phyloP scores from a whole-genome alignment of 2,797 vertebrate species.

The Myiotriccus ornatus region DNA sequence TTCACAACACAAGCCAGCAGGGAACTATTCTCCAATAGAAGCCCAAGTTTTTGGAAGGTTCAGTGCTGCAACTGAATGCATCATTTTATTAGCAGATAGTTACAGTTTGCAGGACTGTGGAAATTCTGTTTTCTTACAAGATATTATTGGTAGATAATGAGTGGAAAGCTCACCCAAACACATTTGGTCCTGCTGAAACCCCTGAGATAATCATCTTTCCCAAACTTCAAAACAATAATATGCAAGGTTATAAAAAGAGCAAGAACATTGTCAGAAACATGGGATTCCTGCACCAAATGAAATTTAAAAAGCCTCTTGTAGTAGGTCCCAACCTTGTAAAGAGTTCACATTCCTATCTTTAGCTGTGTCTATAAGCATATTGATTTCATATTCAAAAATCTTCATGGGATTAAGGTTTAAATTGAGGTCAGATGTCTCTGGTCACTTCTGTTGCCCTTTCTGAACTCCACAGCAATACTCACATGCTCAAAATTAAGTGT shows the following conservation, averaged over 20 bases:
- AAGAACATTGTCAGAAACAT: neutral
- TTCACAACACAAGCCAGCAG: slow-evolving; percentile 48
- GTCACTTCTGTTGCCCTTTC: slow-evolving; percentile 21
- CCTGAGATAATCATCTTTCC: slow-evolving; percentile 21
- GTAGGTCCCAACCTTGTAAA: neutral
- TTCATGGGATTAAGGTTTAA: slow-evolving; percentile 45
- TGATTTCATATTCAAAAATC: slow-evolving; percentile 48
- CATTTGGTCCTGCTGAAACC: neutral
- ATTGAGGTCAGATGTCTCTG: slow-evolving; percentile 11
- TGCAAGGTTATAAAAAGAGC: neutral
- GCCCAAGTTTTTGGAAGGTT: slow-evolving; percentile 36
- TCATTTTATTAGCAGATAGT: slow-evolving; percentile 63
- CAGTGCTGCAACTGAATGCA: slow-evolving; percentile 36
- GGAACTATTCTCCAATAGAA: slow-evolving; percentile 41
- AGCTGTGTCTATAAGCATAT: slow-evolving; percentile 7
- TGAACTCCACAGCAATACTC: slow-evolving; percentile 2
- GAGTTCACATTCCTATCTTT: slow-evolving; percentile 41
- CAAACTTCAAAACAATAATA: slow-evolving; percentile 5
- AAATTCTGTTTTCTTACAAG: slow-evolving; percentile 47
- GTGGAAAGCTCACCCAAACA: slow-evolving; percentile 11
- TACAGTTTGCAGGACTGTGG: slow-evolving; percentile 23
- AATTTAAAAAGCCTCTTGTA: neutral
- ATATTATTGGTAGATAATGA: neutral
- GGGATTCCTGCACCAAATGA: slow-evolving; percentile 5
- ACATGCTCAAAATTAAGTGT: slow-evolving; percentile 12